A percentile compares a stretch with the other conserved stretches of the same genome.
Evolutionary conservation across 2,113 vertebrate species (phyloP).

Genomic region (Boulengeromyrus knoepffleri): DNA sequence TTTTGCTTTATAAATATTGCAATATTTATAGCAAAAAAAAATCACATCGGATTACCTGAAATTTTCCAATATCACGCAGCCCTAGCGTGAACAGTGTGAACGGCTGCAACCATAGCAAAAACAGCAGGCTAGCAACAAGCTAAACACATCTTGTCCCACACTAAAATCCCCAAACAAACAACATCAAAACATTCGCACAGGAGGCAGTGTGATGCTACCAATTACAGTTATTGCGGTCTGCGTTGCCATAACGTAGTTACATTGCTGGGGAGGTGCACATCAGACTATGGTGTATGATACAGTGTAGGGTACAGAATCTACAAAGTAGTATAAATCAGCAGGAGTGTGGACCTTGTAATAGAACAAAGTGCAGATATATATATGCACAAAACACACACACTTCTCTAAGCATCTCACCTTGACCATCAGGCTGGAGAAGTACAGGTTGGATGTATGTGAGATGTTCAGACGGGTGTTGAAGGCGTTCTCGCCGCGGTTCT

Average conservation of each 20-base stretch:
- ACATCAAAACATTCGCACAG: background rate
- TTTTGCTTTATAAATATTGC: background rate
- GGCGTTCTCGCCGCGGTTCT: conserved; percentile 85
- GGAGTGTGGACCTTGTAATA: background rate
- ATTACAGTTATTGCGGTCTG: background rate
- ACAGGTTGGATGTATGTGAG: conserved; percentile 77
- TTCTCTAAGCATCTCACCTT: conserved; percentile 47
- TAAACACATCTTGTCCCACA: background rate
- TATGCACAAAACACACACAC: background rate
- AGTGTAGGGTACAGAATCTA: background rate
- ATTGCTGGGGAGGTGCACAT: background rate
- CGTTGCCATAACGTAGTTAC: background rate
- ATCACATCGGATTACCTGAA: background rate
- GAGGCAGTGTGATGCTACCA: background rate
- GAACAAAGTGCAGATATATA: background rate
- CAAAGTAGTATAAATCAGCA: background rate
- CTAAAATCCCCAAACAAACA: background rate
- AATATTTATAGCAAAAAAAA: background rate
- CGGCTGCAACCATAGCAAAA: background rate
- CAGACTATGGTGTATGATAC: background rate
- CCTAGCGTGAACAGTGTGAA: background rate
- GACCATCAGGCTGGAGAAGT: conserved; percentile 78
- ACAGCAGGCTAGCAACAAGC: background rate
- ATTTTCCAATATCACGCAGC: background rate
- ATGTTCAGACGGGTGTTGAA: conserved; percentile 73